Base-by-base conservation (phyloP, 2,113 vertebrate genomes). In the Lontra canadensis region DNA sequence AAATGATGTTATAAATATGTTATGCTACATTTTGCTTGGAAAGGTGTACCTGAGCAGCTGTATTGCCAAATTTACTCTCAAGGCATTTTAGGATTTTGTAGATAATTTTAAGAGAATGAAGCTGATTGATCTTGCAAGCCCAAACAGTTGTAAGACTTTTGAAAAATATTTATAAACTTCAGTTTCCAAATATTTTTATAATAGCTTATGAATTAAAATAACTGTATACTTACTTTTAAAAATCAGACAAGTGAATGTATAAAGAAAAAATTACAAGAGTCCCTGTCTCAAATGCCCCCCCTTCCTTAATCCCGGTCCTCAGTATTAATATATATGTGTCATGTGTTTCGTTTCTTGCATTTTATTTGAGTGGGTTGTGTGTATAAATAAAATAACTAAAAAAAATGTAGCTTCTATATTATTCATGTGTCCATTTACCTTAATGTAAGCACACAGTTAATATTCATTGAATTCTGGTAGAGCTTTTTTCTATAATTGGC, bases 61-160 rank as follows among this genome's bases (percentile, higher is more conserved):
- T 9, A 49, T 73, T 89, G 52, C 34, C 25, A 88, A 11, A n/a
- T 93, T 69, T 82, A 84, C 29, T 89, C 26, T 78, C 25, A 87
- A 87, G 23, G 39, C 44, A 88, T 76, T 87, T 93, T 90, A 82
- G 55, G 7, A 67, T 88, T 96, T 97, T 71, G 21, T 86, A 88
- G 87, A n/a, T 74, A 84, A 84, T 95, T 90, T 83, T 39, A 36
- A 89, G 91, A 82, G 31, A 88, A 81, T 87, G 90, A 95, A 94
- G 52, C n/a, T 65, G 42, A 88, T 69, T 86, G 57, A 85, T 26
- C 94, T 94, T 94, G 34, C 71, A 93, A 71, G 20, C 25, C 71
- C 34, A 80, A 79, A 94, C 8, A 59, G 25, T 84, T 92, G 44
- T 39, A 92, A 81, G 47, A n/a, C 42, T 95, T 93, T 91, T 73